Conservation (phyloP, 2,888 invertebrate genomes). For the Erannis defoliaria region DNA sequence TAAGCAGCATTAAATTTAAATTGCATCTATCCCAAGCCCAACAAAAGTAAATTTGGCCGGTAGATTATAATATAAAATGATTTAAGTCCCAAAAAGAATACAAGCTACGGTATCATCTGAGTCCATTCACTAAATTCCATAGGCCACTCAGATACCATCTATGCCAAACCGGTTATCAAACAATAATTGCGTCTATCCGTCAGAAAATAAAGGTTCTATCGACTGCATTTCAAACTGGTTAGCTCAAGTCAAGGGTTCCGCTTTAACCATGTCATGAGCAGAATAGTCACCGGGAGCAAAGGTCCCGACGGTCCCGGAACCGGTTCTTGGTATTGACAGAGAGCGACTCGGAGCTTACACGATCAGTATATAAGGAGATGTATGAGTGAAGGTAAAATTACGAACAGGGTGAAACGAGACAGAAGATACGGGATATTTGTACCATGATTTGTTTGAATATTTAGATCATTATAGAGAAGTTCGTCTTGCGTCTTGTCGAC, state of each 20-base stretch:
- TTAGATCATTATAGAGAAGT: no score
- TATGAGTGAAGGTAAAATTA: background rate
- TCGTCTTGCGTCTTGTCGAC: no score
- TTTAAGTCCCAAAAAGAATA: conserved; percentile 20
- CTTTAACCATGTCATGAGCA: conserved; percentile 41
- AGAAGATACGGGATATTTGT: background rate
- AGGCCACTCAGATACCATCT: conserved; percentile 7
- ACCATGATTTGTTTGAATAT: background rate
- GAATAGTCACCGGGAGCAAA: conserved; percentile 32
- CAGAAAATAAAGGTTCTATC: conserved; percentile 4
- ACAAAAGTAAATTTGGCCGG: conserved; percentile 4
- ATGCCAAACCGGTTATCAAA: background rate
- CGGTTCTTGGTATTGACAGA: conserved; percentile 27
- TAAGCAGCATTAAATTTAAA: background rate
- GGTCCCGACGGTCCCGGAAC: conserved; percentile 32
- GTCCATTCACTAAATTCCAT: conserved; percentile 38
- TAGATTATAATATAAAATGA: conserved; percentile 25
- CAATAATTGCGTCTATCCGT: conserved; percentile 8
- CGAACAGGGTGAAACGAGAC: no score
- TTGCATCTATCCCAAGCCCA: background rate
- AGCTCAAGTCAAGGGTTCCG: conserved; percentile 33
- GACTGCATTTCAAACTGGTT: conserved; percentile 1
- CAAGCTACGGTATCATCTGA: conserved; percentile 9
- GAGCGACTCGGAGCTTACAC: background rate
- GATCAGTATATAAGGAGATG: background rate